These are phyloP conservation scores for Scaptomyza caliginosa DNA, from an alignment of 2,888 invertebrate species.

Conservation along the genomic window DNA sequence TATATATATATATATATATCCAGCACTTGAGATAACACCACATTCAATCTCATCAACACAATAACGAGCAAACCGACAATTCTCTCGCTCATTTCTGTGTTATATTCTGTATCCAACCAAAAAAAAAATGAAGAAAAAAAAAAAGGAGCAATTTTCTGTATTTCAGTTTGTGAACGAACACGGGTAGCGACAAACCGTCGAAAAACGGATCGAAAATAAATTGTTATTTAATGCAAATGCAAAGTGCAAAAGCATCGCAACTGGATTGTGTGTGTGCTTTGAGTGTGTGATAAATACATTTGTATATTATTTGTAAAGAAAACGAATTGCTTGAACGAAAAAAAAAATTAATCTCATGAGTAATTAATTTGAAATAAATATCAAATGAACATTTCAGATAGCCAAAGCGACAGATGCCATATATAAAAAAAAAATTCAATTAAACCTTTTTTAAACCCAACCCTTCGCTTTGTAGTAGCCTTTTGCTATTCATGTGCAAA, in stretches of 20 bases:
- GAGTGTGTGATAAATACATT: slow-evolving; percentile 43
- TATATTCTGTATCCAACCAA: too few relatives aligned
- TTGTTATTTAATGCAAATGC: slow-evolving; percentile 55
- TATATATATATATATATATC: slow-evolving; percentile 20
- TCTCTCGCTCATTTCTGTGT: slow-evolving; percentile 2
- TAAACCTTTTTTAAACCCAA: background rate
- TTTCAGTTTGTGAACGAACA: slow-evolving; percentile 55
- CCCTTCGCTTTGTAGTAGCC: background rate
- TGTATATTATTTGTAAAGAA: slow-evolving; percentile 45
- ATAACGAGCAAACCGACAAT: slow-evolving; percentile 30
- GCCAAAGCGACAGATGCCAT: background rate
- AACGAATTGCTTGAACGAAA: slow-evolving; percentile 34
- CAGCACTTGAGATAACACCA: slow-evolving; percentile 47
- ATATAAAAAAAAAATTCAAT: background rate
- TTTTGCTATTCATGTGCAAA: background rate
- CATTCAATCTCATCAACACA: slow-evolving; percentile 41
- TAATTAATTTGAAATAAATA: slow-evolving; percentile 18
- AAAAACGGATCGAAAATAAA: slow-evolving; percentile 24
- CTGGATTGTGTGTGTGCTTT: slow-evolving; percentile 36
- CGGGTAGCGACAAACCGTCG: slow-evolving; percentile 51
- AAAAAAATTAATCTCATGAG: slow-evolving; percentile 9
- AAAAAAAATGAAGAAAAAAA: too few relatives aligned
- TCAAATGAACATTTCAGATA: background rate
- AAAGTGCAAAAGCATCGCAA: slow-evolving; percentile 56
- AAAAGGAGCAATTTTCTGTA: slow-evolving; percentile 39